Conservation (phyloP, 1,140 invertebrate genomes). For the Cherax quadricarinatus region DNA sequence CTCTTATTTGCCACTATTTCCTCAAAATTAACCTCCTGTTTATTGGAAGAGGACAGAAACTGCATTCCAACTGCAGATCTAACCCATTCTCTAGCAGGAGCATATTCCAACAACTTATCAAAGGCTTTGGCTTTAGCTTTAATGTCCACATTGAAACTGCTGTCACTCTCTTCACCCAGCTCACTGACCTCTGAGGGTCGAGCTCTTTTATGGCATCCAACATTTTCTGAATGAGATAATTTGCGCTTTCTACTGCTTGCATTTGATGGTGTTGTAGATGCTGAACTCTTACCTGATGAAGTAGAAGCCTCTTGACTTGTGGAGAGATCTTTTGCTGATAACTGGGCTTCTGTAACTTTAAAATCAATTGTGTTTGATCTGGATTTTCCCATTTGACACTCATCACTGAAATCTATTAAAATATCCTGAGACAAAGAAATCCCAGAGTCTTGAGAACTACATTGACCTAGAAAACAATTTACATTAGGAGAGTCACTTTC, state of each 20-base stretch:
- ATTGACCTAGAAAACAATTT: neutral
- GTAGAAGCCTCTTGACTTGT: neutral
- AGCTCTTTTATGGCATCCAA: neutral
- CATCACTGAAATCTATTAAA: neutral
- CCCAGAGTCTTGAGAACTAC: conserved; percentile 58
- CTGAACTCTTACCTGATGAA: neutral
- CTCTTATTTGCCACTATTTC: neutral
- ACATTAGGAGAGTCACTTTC: neutral
- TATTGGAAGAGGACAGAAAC: neutral
- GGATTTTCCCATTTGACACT: neutral
- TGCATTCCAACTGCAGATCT: conserved; percentile 30
- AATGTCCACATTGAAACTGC: neutral
- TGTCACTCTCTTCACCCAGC: neutral
- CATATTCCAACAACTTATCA: neutral
- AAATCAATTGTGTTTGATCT: neutral
- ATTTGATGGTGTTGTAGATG: neutral
- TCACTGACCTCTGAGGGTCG: neutral
- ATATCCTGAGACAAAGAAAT: conserved; percentile 44
- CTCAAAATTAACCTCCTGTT: neutral
- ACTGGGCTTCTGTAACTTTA: neutral
- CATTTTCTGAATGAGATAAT: conserved; percentile 12
- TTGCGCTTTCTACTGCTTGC: conserved; percentile 36
- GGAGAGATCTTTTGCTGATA: neutral
- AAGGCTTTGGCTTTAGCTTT: conserved; percentile 19
- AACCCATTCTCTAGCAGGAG: conserved; percentile 29